Evolutionary conservation across 2,113 vertebrate genomes (phyloP), one percentile per base, ranked within the genome.

Genomic region (Equus quagga): DNA sequence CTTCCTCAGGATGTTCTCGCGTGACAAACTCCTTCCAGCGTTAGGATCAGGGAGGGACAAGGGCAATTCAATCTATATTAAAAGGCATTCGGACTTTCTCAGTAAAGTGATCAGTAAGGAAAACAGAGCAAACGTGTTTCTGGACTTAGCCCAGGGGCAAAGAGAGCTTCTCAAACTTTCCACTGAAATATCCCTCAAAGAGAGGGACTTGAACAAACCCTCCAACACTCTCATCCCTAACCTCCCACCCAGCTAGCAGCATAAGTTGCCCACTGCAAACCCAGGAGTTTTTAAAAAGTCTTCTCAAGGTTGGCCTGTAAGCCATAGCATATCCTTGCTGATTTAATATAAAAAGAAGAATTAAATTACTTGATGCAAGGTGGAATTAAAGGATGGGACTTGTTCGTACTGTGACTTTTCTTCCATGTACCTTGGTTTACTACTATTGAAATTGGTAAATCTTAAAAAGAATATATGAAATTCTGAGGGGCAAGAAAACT

Each of bases 341-440:
- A 93, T 49, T 70, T 91, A 80, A 76, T 72, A 70, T 83, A 76
- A 81, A 96, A 75, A 23, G 72, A 73, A 80, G 23, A 69, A 84
- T 72, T 70, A 85, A 84, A 36, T 75, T 69, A 72, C 12, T 51
- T 81, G 26, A 31, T 31, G 56, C 10, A 6, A 17, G 41, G 26
- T 62, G 49, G 79, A 80, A 65, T 83, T n/a, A 83, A 95, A 86
- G 44, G 7, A 62, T 87, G 23, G 41, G 9, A 3, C 49, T 76
- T 73, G 18, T 87, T 82, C 65, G 76, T 69, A 8, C 28, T 90
- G 17, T 54, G 69, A 41, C 15, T 78, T 82, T 36, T 67, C 41
- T 79, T 84, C 78, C n/a, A 86, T 15, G 54, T 46, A 24, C 36
- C 7, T 90, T 83, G 36, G 49, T 90, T 96, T 89, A 72, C 49